Conservation (phyloP, 2,888 invertebrate genomes). For the Fragum fragum region DNA sequence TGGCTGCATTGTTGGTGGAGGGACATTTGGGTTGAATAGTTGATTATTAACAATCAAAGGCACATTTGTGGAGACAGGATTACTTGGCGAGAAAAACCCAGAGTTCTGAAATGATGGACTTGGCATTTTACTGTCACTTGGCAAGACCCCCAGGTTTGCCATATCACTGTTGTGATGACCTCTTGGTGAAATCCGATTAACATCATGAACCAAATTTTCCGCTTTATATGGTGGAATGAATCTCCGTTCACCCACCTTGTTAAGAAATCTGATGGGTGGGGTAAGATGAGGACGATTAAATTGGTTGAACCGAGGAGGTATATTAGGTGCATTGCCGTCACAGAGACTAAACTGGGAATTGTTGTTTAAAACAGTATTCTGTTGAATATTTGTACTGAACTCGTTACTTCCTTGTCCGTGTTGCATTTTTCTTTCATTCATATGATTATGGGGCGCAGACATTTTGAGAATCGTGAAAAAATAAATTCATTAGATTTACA, state of each 20-base stretch:
- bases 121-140: not conserved
- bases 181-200: no score
- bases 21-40: constrained; percentile 12
- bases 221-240: no score
- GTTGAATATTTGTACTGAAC: not conserved
- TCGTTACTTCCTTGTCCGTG: not conserved
- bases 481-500: no score
- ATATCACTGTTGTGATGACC: no score
- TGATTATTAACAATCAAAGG: not conserved
- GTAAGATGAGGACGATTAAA: constrained; percentile 12
- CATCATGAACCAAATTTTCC: no score
- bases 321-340: not conserved
- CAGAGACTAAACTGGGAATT: not conserved
- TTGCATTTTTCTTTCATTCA: not conserved
- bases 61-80: not conserved
- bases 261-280: not conserved
- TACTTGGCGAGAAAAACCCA: not conserved
- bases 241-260: not conserved
- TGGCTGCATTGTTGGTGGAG: constrained; percentile 18
- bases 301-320: not conserved
- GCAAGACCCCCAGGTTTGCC: not conserved
- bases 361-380: not conserved
- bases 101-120: not conserved
- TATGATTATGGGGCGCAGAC: not conserved
- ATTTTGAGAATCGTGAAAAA: not conserved